Evolutionary conservation across 30 jellyfish, hydroid and myxozoan genomes (phyloP).

Genomic region (Aurelia aurita): DNA sequence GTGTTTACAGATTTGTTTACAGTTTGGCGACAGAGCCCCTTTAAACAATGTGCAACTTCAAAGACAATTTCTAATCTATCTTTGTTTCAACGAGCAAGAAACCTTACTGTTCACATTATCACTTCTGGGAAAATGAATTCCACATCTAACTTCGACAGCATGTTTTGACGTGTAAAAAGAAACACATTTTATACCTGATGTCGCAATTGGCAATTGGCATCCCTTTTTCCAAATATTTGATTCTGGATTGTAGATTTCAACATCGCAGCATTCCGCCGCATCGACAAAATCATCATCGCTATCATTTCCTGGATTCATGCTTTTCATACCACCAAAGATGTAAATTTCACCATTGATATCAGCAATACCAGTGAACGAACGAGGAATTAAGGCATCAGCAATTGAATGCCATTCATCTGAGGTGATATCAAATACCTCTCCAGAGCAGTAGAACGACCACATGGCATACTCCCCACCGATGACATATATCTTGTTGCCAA

Average conservation of each 20-base stretch:
- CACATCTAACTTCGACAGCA: conserved; percentile 81
- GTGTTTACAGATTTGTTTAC: too few relatives aligned
- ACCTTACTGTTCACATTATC: neutral
- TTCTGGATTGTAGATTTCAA: conserved; percentile 78
- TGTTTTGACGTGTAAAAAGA: conserved; percentile 58
- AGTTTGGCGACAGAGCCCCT: too few relatives aligned
- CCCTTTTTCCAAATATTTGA: conserved; percentile 67
- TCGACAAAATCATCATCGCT: conserved; percentile 96
- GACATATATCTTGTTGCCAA: conserved; percentile 87
- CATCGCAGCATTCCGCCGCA: conserved; percentile 88
- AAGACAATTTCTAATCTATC: neutral
- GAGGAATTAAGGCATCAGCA: conserved; percentile 87
- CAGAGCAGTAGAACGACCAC: conserved; percentile 99
- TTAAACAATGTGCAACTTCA: neutral
- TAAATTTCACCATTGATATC: conserved; percentile 59
- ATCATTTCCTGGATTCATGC: conserved; percentile 55
- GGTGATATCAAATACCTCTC: conserved; percentile 84
- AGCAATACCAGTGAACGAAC: conserved; percentile 86
- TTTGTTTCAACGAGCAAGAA: neutral
- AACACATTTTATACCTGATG: conserved; percentile 88
- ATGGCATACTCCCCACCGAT: conserved; percentile 98
- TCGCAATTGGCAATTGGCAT: conserved; percentile 87
- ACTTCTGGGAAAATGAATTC: conserved; percentile 57
- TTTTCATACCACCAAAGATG: conserved; percentile 91
- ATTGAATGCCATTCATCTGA: conserved; percentile 94